phyloP scores from a whole-genome alignment of 1,140 invertebrate genomes.

The roundworm (Caenorhabditis elegans) region WBcel235 BX284602.5:10137501-10138000 shows the following conservation, averaged over 20 bases:
- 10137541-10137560: no score
- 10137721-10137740: slow-evolving; percentile 32
- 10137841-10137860: not conserved
- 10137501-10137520: no score
- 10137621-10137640: no score
- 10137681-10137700: not conserved
- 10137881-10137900: no score
- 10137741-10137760: slow-evolving; percentile 35
- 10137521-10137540: no score
- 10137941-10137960: no score
- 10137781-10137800: slow-evolving; percentile 42
- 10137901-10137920: no score
- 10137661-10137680: not conserved
- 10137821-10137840: not conserved
- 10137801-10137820: slow-evolving; percentile 42
- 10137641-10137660: not conserved
- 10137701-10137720: not conserved
- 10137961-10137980: not conserved
- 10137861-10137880: no score
- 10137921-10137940: no score
- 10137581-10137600: no score
- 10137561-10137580: no score
- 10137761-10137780: slow-evolving; percentile 43
- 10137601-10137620: no score
- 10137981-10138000: not conserved